phyloP scores from a whole-genome alignment of 1,140 invertebrate species.

The Cherax quadricarinatus region DNA sequence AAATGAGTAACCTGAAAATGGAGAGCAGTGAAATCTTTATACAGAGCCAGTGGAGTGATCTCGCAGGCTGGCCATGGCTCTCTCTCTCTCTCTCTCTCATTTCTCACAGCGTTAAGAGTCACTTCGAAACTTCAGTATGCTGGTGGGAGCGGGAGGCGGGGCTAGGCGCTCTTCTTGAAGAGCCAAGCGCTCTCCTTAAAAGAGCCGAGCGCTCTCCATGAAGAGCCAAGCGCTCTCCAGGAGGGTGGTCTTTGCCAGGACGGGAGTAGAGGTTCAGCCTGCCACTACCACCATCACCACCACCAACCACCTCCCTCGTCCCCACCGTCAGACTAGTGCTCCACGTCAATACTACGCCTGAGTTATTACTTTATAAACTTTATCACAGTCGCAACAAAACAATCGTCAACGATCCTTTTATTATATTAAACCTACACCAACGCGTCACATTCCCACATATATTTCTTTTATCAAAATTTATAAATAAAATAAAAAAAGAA shows the following conservation, averaged over 20 bases:
- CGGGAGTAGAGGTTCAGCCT: no score
- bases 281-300: no score
- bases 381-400: conserved; percentile 47
- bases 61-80: background rate
- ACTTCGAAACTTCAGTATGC: background rate
- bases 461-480: conserved; percentile 32
- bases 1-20: background rate
- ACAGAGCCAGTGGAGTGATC: background rate
- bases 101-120: background rate
- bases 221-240: no score
- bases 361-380: conserved; percentile 40
- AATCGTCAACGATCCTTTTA: conserved; percentile 27
- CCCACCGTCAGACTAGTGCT: background rate
- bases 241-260: no score
- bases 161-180: background rate
- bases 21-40: background rate
- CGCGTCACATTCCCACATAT: conserved; percentile 18
- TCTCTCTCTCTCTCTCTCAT: background rate
- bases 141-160: no score
- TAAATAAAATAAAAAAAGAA: conserved; percentile 30
- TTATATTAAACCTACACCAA: conserved; percentile 7
- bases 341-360: background rate
- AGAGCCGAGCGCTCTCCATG: no score
- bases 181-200: no score
- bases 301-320: background rate